Evolutionary conservation across 92 coral and sea anemone genomes (phyloP).

Genomic region (Porites lobata): DNA sequence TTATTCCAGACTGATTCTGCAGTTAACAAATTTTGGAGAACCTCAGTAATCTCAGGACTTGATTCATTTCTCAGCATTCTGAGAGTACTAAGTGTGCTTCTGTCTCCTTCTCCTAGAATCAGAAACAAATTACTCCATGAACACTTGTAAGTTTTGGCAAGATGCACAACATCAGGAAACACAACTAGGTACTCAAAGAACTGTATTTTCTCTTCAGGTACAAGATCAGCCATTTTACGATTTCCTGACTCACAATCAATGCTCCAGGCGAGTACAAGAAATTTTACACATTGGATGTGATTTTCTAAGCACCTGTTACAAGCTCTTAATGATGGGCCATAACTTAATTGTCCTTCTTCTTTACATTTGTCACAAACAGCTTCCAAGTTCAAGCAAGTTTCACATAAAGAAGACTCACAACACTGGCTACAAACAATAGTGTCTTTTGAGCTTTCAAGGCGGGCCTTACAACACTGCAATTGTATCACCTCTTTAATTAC

Average conservation of each 20-base stretch:
- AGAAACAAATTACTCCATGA: constrained; percentile 63
- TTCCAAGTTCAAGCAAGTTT: constrained; percentile 45
- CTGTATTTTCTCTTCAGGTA: constrained; percentile 23
- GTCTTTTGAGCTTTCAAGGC: constrained; percentile 36
- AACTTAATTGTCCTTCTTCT: constrained; percentile 58
- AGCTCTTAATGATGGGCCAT: constrained; percentile 60
- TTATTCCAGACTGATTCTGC: constrained; percentile 52
- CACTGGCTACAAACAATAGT: constrained; percentile 27
- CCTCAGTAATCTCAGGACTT: constrained; percentile 18
- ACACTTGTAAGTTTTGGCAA: constrained; percentile 68
- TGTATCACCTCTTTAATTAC: constrained; percentile 51
- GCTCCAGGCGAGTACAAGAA: constrained; percentile 40
- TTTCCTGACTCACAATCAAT: constrained; percentile 56
- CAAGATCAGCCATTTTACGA: constrained; percentile 67
- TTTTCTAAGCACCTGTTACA: constrained; percentile 65
- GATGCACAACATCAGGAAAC: constrained; percentile 65
- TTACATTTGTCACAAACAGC: constrained; percentile 66
- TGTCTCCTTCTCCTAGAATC: constrained; percentile 64
- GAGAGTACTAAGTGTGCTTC: constrained; percentile 63
- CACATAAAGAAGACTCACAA: constrained; percentile 50
- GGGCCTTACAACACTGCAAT: constrained; percentile 46
- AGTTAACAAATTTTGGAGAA: constrained; percentile 47
- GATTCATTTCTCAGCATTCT: constrained; percentile 63
- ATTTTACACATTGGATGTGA: constrained; percentile 32
- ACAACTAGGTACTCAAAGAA: constrained; percentile 58